These are phyloP conservation scores for Pseudomyrmex sp. DNA, from an alignment of 1,140 invertebrate species.

Conservation along the genomic window DNA sequence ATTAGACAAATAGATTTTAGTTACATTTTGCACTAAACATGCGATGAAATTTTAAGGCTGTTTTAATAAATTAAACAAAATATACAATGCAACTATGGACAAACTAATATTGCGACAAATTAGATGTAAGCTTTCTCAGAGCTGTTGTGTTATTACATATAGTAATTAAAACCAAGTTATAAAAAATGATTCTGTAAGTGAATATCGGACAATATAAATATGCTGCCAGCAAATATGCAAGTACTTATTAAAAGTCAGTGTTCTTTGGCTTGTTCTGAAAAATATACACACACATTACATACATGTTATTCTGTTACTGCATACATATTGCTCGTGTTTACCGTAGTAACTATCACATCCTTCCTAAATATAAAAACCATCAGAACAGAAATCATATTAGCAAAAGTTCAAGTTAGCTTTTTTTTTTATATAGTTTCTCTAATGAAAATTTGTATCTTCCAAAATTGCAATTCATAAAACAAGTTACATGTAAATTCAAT, in stretches of 20 bases:
- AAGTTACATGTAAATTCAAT: neutral
- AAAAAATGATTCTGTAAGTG: conserved; percentile 9
- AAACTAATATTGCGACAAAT: conserved; percentile 12
- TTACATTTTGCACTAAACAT: conserved; percentile 35
- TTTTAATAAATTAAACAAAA: conserved; percentile 59
- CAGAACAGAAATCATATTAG: no score
- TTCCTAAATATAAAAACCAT: no score
- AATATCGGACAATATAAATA: conserved; percentile 73
- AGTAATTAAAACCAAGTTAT: no score
- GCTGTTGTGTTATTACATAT: conserved; percentile 36
- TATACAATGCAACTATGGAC: neutral
- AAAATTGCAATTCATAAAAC: no score
- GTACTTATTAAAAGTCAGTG: conserved; percentile 64
- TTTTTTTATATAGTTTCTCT: no score
- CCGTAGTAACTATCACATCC: conserved; percentile 7
- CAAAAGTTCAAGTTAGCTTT: no score
- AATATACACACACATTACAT: neutral
- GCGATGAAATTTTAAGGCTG: conserved; percentile 29
- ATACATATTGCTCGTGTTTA: conserved; percentile 44
- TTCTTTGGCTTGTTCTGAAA: conserved; percentile 74
- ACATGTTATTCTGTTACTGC: conserved; percentile 29
- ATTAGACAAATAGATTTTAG: neutral
- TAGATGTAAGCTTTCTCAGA: conserved; percentile 36
- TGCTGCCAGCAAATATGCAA: conserved; percentile 69
- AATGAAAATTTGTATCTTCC: no score